phyloP scores from a whole-genome alignment of 2,888 invertebrate genomes.

The Anthophora plumipes region DNA sequence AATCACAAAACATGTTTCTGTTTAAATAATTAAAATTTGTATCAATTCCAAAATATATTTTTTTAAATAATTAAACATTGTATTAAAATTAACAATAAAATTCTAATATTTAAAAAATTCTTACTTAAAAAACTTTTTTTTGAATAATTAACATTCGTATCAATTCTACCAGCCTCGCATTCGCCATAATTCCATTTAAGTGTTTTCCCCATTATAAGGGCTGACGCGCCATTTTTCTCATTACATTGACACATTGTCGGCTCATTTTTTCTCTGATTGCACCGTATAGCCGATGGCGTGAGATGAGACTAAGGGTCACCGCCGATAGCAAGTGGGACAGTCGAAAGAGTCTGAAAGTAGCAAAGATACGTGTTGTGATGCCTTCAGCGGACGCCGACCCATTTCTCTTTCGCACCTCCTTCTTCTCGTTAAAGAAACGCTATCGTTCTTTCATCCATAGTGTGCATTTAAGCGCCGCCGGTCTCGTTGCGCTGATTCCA shows the following conservation, averaged over 20 bases:
- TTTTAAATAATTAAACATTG: too few relatives aligned
- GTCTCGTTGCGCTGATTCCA: constrained; percentile 73
- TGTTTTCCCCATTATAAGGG: constrained; percentile 22
- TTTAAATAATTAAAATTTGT: too few relatives aligned
- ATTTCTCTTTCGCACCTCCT: constrained; percentile 66
- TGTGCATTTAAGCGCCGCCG: constrained; percentile 66
- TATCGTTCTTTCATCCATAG: constrained; percentile 64
- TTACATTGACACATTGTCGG: constrained; percentile 13
- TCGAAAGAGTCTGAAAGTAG: constrained; percentile 56
- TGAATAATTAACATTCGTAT: too few relatives aligned
- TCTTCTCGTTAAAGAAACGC: constrained; percentile 62
- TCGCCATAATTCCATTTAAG: constrained; percentile 10
- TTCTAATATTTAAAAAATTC: too few relatives aligned
- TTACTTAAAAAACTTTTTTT: too few relatives aligned
- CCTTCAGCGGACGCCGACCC: constrained; percentile 60
- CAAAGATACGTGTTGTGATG: constrained; percentile 61
- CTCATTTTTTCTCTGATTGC: constrained; percentile 22
- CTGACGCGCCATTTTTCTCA: constrained; percentile 36
- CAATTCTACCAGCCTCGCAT: not conserved
- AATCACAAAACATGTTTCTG: too few relatives aligned
- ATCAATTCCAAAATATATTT: too few relatives aligned
- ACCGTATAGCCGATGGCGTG: constrained; percentile 41
- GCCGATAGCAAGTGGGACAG: constrained; percentile 44
- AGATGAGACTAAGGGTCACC: constrained; percentile 18
- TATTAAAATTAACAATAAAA: too few relatives aligned